Evolutionary conservation across 2,113 vertebrate species (phyloP), one percentile per base, ranked within the genome.

Genomic region (Ellobius talpinus): DNA sequence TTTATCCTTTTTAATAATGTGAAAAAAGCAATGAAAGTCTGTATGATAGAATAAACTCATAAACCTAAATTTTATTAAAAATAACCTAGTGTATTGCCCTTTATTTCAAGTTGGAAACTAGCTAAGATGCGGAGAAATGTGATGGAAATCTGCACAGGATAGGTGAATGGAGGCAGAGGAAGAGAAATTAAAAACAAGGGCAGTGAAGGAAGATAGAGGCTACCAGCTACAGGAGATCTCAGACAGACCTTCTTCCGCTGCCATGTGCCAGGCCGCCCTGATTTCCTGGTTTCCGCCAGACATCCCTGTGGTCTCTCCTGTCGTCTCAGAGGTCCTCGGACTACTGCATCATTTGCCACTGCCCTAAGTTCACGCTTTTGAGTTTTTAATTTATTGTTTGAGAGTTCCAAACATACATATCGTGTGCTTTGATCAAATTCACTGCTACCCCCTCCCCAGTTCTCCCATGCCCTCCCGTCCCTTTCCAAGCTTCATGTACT

Each of bases 101-200:
- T 68, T 72, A 39, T 91, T 91, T 96, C 39, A 94, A 93, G 66
- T 23, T 93, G 29, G 89, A 52, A 72, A 88, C 16, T 90, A 55
- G 7, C 12, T 55, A 87, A 31, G 5, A 74, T 31, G 16, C 26
- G 16, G 68, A 93, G n/a, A 73, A 78, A 6, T 33, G 26, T 45
- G 36, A 58, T 36, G 66, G 36, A 94, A 85, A 70, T 65, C 10
- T 68, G n/a, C 47, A 70, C 45, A 66, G 52, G 50, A 97, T 7
- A 94, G 89, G 68, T 86, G 52, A 84, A 78, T 74, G 39, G 55
- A 91, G 24, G 70, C 21, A 82, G 58, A 89, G 55, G 84, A 94
- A 95, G 23, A 66, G 16, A 63, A 65, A 88, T 58, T 58, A 42
- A 74, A 88, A 86, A 65, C 2, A 81, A 33, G 61, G 3, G 50